Percentiles rank a stretch among this genome's conserved stretches.
Conservation (phyloP, 2,888 invertebrate species). For the Odontomyia ornata region DNA sequence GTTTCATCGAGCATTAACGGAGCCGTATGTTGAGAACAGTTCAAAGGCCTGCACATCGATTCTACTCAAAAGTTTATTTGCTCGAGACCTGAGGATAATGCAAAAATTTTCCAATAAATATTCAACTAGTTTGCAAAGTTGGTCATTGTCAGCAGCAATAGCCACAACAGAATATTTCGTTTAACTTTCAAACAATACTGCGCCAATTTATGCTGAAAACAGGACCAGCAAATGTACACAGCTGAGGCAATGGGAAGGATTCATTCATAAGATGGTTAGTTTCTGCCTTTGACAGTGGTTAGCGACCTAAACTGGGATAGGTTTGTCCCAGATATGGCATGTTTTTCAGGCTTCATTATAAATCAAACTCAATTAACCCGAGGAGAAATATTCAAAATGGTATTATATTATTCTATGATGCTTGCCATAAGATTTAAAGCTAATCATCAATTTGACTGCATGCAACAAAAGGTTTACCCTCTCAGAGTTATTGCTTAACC, state of each 20-base stretch:
- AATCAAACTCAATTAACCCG: no score
- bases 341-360: not conserved
- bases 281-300: not conserved
- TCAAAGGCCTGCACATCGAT: constrained; percentile 39
- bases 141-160: constrained; percentile 44
- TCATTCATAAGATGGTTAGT: not conserved
- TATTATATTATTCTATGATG: no score
- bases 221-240: not conserved
- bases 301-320: no score
- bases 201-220: not conserved
- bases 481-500: no score
- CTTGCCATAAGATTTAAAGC: no score
- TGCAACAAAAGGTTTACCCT: no score
- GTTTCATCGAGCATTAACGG: not conserved
- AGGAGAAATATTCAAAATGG: no score
- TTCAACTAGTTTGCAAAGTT: constrained; percentile 47
- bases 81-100: constrained; percentile 36
- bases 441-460: no score
- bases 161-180: constrained; percentile 19
- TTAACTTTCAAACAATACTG: constrained; percentile 26
- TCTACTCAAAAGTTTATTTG: constrained; percentile 43
- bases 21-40: not conserved
- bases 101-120: constrained; percentile 47
- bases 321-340: not conserved
- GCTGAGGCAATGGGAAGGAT: constrained; percentile 31